These are phyloP conservation scores for Odontesthes bonariensis DNA, from an alignment of 2,113 vertebrate genomes.

Conservation along the genomic window DNA sequence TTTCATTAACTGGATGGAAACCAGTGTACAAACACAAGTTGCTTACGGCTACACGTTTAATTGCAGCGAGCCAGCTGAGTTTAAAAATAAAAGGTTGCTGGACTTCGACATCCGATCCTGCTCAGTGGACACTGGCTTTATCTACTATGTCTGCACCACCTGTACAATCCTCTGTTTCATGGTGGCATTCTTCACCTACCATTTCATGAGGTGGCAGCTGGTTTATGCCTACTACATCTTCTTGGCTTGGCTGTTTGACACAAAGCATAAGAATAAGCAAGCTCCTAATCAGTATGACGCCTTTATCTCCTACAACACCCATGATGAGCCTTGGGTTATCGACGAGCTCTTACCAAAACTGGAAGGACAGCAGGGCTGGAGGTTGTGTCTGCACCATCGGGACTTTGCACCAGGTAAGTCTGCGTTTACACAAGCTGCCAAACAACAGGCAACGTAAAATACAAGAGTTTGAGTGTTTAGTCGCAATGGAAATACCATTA, in stretches of 20 bases:
- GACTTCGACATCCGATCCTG: slow-evolving; percentile 64
- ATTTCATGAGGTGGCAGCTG: slow-evolving; percentile 77
- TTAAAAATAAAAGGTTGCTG: slow-evolving; percentile 61
- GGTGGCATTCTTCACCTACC: slow-evolving; percentile 64
- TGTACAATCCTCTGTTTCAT: slow-evolving; percentile 51
- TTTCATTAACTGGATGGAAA: slow-evolving; percentile 72
- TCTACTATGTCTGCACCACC: slow-evolving; percentile 66
- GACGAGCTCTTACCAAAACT: slow-evolving; percentile 77
- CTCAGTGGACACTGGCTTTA: slow-evolving; percentile 33
- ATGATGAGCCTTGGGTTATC: slow-evolving; percentile 82
- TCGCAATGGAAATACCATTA: too few relatives aligned
- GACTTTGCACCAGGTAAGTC: slow-evolving; percentile 83
- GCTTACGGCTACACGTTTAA: slow-evolving; percentile 69
- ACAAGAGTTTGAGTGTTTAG: too few relatives aligned
- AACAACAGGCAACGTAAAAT: too few relatives aligned
- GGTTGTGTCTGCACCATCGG: slow-evolving; percentile 83
- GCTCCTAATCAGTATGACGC: slow-evolving; percentile 75
- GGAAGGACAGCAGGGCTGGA: slow-evolving; percentile 82
- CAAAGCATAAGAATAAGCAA: slow-evolving; percentile 53
- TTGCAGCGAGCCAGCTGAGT: slow-evolving; percentile 76
- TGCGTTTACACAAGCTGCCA: neutral
- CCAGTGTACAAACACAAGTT: slow-evolving; percentile 73
- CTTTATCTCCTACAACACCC: slow-evolving; percentile 82
- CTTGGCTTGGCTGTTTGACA: slow-evolving; percentile 73
- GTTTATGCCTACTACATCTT: slow-evolving; percentile 80